These are phyloP conservation scores for Bubalus kerabau DNA, from an alignment of 2,113 vertebrate genomes.

Conservation along the genomic window DNA sequence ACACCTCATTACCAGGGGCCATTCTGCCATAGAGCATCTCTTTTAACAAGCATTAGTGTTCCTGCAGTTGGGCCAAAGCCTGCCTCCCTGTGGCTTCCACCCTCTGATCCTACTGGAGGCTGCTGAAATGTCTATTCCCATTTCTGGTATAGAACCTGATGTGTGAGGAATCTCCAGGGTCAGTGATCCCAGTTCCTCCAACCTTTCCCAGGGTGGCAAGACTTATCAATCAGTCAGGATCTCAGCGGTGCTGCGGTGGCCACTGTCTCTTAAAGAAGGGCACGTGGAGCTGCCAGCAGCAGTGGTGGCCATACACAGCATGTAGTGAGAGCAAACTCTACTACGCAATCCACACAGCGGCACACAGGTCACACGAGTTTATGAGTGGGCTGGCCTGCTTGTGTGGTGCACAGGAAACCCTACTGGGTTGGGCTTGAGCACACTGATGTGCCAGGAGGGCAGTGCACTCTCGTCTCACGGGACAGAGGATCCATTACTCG, in stretches of 20 bases:
- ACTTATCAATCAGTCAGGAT: background rate
- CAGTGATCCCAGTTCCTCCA: background rate
- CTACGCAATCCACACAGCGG: background rate
- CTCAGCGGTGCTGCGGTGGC: background rate
- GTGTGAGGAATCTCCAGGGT: background rate
- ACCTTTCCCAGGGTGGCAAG: background rate
- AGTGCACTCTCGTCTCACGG: background rate
- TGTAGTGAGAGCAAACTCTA: too few relatives aligned
- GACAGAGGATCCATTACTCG: background rate
- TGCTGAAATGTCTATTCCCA: background rate
- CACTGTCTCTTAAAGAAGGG: background rate
- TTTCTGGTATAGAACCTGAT: background rate
- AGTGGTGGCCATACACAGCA: background rate
- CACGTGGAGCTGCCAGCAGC: rapidly evolving
- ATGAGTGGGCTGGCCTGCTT: rapidly evolving
- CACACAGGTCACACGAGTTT: background rate
- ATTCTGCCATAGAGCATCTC: background rate
- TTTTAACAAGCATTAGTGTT: background rate
- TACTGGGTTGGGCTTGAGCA: background rate
- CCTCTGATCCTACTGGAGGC: background rate
- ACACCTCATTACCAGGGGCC: background rate
- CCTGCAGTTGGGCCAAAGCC: background rate
- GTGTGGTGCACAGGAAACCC: background rate
- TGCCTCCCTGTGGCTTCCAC: background rate
- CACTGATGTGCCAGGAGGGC: rapidly evolving